Conservation (phyloP, 2,113 vertebrate species). For the Zapornia atra region DNA sequence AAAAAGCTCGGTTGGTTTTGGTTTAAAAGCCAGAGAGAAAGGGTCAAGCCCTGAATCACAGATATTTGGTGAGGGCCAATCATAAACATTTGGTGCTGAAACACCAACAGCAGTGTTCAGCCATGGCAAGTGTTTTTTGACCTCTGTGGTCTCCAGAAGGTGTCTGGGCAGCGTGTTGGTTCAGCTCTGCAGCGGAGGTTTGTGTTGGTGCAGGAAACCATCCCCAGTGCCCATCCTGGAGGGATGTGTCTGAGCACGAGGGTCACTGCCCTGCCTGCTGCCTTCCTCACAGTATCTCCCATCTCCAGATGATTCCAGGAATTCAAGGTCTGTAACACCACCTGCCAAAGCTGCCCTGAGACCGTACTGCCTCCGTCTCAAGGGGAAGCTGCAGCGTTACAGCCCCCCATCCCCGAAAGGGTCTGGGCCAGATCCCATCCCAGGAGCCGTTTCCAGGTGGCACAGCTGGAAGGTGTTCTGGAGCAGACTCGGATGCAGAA, state of each 20-base stretch:
- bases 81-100: neutral
- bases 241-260: too few relatives aligned
- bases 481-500: neutral
- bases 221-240: neutral
- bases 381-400: neutral
- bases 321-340: fast-evolving
- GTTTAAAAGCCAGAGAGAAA: neutral
- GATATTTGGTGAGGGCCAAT: too few relatives aligned
- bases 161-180: neutral
- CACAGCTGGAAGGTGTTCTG: neutral
- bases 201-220: neutral
- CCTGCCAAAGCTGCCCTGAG: neutral
- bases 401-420: fast-evolving
- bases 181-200: neutral
- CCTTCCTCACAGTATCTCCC: neutral
- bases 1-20: neutral
- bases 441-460: neutral
- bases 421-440: neutral
- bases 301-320: neutral
- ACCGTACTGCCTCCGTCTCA: neutral
- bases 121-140: neutral
- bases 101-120: neutral
- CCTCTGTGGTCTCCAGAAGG: neutral
- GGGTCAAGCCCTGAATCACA: neutral
- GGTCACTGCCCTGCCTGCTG: neutral